These are phyloP conservation scores for Isaurus tuberculatus DNA, from an alignment of 92 coral and sea anemone species.

Conservation along the genomic window DNA sequence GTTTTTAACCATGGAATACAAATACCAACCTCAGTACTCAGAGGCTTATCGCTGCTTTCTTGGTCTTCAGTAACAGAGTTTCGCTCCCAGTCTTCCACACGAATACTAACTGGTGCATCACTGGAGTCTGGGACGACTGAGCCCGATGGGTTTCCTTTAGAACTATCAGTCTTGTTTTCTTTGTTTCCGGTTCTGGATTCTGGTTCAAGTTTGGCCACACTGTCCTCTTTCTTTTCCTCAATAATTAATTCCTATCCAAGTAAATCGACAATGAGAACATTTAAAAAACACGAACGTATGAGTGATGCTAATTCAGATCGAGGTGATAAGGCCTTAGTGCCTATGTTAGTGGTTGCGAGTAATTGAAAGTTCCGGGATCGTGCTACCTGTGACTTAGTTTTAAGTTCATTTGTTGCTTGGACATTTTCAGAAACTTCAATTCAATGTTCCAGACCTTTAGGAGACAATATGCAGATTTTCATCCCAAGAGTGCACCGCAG, in stretches of 20 bases:
- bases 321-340: too few species aligned
- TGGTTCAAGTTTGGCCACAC: background rate
- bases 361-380: too few species aligned
- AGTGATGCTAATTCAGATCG: too few species aligned
- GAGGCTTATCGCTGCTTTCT: background rate
- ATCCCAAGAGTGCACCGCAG: too few species aligned
- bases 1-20: background rate
- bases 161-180: background rate
- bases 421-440: too few species aligned
- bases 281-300: too few species aligned
- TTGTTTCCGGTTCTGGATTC: background rate
- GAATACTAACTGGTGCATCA: slow-evolving; percentile 53
- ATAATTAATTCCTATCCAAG: slow-evolving; percentile 21
- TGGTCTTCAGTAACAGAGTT: slow-evolving; percentile 15
- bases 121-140: slow-evolving; percentile 18
- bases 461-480: too few species aligned
- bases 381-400: too few species aligned
- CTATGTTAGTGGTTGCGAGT: too few species aligned
- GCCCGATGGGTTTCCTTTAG: background rate
- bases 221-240: slow-evolving; percentile 36
- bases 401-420: too few species aligned
- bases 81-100: slow-evolving; percentile 69
- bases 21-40: background rate
- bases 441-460: too few species aligned
- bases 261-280: background rate